A percentile compares a stretch with the other conserved stretches of the same genome.
Evolutionary conservation across 2,113 vertebrate genomes (phyloP).

Genomic region (Fregetta grallaria): DNA sequence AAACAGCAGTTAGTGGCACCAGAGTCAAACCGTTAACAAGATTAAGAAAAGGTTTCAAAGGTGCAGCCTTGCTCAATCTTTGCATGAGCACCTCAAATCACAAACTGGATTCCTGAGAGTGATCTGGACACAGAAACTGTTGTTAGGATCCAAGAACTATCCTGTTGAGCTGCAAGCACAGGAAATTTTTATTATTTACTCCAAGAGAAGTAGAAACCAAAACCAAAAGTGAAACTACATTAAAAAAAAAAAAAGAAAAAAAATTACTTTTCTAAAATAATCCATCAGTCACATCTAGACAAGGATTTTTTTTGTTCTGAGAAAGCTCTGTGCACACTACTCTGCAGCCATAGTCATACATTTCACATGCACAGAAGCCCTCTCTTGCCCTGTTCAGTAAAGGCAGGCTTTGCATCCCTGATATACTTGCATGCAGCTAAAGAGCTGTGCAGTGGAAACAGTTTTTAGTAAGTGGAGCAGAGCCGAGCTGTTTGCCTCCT

Average conservation of each 20-base stretch:
- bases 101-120: not conserved
- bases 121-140: not conserved
- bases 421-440: not conserved
- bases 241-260: accelerated
- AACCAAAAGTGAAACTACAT: conserved; percentile 15
- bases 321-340: not conserved
- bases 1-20: not conserved
- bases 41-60: not conserved
- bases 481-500: not conserved
- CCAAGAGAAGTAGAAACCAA: not conserved
- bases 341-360: not conserved
- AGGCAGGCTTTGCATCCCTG: not conserved
- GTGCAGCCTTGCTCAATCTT: not conserved
- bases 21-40: not conserved
- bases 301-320: not conserved
- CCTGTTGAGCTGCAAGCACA: not conserved
- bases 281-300: accelerated
- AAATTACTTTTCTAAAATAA: not conserved
- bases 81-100: not conserved
- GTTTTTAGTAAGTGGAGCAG: not conserved
- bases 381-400: not conserved
- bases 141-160: not conserved
- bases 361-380: not conserved
- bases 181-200: not conserved
- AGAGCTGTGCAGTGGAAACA: not conserved